A percentile compares a stretch with the other conserved stretches of the same genome.
phyloP scores from a whole-genome alignment of 2,888 invertebrate genomes.

The Amaurobius ferox region DNA sequence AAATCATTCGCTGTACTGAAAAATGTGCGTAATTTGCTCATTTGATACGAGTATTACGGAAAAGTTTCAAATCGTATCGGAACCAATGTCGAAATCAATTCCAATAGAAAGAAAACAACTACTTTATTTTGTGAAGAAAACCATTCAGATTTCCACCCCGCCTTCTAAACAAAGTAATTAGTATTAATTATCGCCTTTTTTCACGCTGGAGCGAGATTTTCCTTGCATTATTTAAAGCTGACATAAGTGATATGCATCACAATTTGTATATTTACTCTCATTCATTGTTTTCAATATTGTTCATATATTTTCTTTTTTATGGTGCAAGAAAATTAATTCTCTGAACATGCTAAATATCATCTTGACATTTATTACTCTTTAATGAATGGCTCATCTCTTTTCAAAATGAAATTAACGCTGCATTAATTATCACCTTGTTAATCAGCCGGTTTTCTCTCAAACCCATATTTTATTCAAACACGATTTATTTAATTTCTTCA shows the following conservation, averaged over 20 bases:
- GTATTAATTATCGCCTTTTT: background rate
- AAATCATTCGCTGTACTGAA: too few relatives aligned
- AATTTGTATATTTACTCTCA: background rate
- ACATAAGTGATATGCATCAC: background rate
- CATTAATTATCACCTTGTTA: slow-evolving; percentile 8
- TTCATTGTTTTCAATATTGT: background rate
- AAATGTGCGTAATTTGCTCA: too few relatives aligned
- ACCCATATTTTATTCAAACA: background rate
- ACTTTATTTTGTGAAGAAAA: too few relatives aligned
- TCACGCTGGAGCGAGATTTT: background rate
- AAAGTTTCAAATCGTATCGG: too few relatives aligned
- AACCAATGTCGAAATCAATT: too few relatives aligned
- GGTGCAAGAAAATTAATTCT: background rate
- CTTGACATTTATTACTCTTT: slow-evolving; percentile 4
- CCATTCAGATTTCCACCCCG: background rate
- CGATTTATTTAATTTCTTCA: background rate
- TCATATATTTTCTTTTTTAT: background rate
- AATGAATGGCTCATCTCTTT: background rate
- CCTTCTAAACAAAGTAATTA: background rate
- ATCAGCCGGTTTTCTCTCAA: background rate
- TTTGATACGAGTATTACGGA: too few relatives aligned
- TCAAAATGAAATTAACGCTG: slow-evolving; percentile 6
- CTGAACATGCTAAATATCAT: slow-evolving; percentile 8
- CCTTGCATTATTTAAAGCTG: background rate
- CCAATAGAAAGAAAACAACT: too few relatives aligned